These are phyloP conservation scores for Papilio dardanus DNA, from an alignment of 1,140 invertebrate species.

Conservation along the genomic window DNA sequence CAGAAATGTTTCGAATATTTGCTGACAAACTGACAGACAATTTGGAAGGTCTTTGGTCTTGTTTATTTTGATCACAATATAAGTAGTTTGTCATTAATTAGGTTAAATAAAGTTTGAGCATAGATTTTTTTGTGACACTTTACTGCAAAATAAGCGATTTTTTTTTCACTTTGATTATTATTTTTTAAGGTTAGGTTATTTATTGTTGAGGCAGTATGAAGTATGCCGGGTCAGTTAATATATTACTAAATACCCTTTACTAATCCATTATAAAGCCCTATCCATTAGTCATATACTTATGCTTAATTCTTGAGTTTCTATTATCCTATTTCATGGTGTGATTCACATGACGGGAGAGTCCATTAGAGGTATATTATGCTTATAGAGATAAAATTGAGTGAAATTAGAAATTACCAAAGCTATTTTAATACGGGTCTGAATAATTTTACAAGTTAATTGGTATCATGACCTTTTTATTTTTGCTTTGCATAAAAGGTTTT, in stretches of 20 bases:
- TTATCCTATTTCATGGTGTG: slow-evolving; percentile 18
- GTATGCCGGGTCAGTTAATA: too few relatives aligned
- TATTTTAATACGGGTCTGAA: background rate
- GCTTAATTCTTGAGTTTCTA: background rate
- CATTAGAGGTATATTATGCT: background rate
- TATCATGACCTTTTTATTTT: background rate
- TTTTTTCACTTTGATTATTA: too few relatives aligned
- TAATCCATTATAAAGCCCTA: background rate
- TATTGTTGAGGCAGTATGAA: too few relatives aligned
- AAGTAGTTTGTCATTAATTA: too few relatives aligned
- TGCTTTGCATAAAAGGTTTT: background rate
- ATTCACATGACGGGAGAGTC: slow-evolving; percentile 5
- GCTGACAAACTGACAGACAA: background rate
- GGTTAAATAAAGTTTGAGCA: too few relatives aligned
- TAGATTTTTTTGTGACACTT: too few relatives aligned
- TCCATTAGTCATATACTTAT: background rate
- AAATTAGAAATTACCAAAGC: slow-evolving; percentile 2
- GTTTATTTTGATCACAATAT: background rate
- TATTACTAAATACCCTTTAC: background rate
- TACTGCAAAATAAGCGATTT: too few relatives aligned
- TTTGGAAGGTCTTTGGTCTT: background rate
- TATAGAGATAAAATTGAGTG: background rate
- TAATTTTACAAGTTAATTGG: slow-evolving; percentile 29
- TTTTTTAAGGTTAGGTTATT: too few relatives aligned
- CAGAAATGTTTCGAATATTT: slow-evolving; percentile 17